Evolutionary conservation across 1,140 invertebrate genomes (phyloP), one percentile per base, ranked within the genome.

Genomic region (Lordiphosa mommai): DNA sequence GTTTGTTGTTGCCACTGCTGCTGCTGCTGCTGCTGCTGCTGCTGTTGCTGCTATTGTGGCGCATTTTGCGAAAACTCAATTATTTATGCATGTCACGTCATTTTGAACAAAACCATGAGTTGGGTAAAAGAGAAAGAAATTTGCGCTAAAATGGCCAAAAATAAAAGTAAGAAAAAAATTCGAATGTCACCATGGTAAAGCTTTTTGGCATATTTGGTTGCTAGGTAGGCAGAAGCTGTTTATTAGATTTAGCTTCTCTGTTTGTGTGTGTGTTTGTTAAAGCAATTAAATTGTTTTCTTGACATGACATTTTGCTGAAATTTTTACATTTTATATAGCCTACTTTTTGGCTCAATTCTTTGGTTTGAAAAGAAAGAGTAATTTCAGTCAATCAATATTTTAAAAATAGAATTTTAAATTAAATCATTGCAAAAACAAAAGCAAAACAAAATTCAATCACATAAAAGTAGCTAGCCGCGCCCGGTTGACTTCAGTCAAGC

Each of bases 31-130:
- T 58, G 49, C 29, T 50, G n/a, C 36, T 51, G 48, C 16, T 37
- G 34, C 33, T 60, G 38, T 36, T 55, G 12, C 29, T 49, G 56
- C 37, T 79, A 55, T 49, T 55, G 67, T 52, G 43, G 64, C 41
- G 65, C 30, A 68, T 68, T 68, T 69, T 48, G 58, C 66, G 70
- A 76, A 69, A 76, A 76, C 72, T 76, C 72, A 76, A 76, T 76
- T 76, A 76, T 76, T 76, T 76, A 76, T 76, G 72, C 72, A 76
- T 76, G 72, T 76, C 72, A 76, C 72, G 72, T 76, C 63, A 76
- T 76, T 76, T 70, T 76, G 60, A 56, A 44, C 60, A 48, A 27
- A 63, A 63, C 46, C 55, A 59, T 43, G 57, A 53, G 57, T 38
- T 47, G 57, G 70, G 58, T 47, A 74, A 58, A 63, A 63, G 38